Evolutionary conservation across 2,888 invertebrate species (phyloP).

Genomic region (Calliphora vomitoria): DNA sequence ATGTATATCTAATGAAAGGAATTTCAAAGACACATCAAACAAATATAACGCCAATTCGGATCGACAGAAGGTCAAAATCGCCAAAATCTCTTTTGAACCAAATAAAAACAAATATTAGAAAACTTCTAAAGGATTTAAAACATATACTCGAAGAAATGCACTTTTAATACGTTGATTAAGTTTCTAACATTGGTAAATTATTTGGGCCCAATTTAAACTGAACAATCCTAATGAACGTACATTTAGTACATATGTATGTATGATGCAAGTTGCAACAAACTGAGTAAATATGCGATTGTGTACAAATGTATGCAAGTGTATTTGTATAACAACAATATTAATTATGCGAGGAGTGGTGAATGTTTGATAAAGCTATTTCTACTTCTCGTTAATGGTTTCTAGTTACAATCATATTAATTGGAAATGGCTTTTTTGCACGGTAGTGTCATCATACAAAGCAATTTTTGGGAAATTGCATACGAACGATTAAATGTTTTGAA

Average conservation of each 20-base stretch:
- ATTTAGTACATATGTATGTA: neutral
- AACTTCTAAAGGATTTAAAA: too few relatives aligned
- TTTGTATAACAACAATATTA: slow-evolving; percentile 8
- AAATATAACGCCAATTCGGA: too few relatives aligned
- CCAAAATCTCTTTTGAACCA: too few relatives aligned
- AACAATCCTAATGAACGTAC: too few relatives aligned
- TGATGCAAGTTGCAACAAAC: slow-evolving; percentile 10
- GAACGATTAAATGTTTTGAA: neutral
- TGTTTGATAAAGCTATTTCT: slow-evolving; percentile 12
- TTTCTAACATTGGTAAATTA: too few relatives aligned
- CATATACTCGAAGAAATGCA: too few relatives aligned
- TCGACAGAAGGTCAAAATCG: too few relatives aligned
- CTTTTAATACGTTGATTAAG: too few relatives aligned
- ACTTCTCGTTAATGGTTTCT: slow-evolving; percentile 1
- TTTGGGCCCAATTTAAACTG: too few relatives aligned
- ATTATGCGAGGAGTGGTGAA: slow-evolving; percentile 13
- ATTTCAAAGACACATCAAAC: too few relatives aligned
- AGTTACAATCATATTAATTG: slow-evolving; percentile 15
- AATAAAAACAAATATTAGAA: too few relatives aligned
- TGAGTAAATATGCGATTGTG: neutral
- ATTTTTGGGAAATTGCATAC: neutral
- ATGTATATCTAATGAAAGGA: too few relatives aligned
- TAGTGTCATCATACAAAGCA: neutral
- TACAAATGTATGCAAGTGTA: neutral
- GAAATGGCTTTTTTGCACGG: neutral